These are phyloP conservation scores for Philypnodon macrostomus DNA, from an alignment of 2,797 vertebrate genomes.

Conservation along the genomic window DNA sequence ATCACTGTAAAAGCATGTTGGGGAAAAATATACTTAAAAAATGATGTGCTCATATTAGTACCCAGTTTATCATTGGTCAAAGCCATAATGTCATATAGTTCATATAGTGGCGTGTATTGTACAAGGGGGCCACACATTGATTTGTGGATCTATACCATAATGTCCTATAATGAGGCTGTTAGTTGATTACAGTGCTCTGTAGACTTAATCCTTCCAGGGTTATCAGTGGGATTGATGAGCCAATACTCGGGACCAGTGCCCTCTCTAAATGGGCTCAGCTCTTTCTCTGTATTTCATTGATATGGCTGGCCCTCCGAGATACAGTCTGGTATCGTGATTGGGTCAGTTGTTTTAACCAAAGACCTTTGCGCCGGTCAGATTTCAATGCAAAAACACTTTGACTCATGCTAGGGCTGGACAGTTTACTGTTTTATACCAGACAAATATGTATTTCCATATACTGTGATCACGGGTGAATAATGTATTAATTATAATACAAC, in stretches of 20 bases:
- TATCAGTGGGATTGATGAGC: constrained; percentile 70
- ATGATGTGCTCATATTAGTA: constrained; percentile 40
- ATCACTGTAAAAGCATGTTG: constrained; percentile 51
- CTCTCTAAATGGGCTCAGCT: constrained; percentile 41
- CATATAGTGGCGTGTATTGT: constrained; percentile 55
- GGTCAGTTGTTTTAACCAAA: constrained; percentile 36
- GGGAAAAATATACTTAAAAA: constrained; percentile 21
- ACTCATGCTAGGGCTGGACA: no score
- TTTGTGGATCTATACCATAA: constrained; percentile 74
- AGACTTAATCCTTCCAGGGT: constrained; percentile 65
- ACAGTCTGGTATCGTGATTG: constrained; percentile 29
- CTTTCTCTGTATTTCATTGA: constrained; percentile 46
- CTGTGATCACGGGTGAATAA: no score
- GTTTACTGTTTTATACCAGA: no score
- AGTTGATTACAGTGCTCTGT: constrained; percentile 72
- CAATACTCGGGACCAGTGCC: constrained; percentile 37
- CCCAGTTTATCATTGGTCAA: constrained; percentile 47
- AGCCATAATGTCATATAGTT: constrained; percentile 53
- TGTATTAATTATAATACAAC: no score
- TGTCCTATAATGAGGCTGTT: constrained; percentile 75
- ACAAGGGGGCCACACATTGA: constrained; percentile 66
- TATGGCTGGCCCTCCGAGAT: constrained; percentile 56
- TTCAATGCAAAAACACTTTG: not conserved
- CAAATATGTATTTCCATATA: no score
- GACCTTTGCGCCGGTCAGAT: constrained; percentile 7